phyloP scores from a whole-genome alignment of 2,888 invertebrate genomes.

The Lycophotia porphyrea region DNA sequence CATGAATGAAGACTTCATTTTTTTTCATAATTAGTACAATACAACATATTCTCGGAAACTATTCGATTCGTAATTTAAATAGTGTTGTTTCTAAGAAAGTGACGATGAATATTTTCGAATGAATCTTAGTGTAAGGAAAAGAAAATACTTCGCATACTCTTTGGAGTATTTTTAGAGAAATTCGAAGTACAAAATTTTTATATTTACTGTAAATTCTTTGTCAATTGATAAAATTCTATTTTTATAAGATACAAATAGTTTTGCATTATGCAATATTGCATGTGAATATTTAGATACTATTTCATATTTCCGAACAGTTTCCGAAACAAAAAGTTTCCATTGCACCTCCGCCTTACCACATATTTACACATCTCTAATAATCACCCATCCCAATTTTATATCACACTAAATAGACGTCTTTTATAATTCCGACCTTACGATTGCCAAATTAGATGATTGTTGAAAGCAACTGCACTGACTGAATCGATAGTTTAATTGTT shows the following conservation, averaged over 20 bases:
- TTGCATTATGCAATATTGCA: neutral
- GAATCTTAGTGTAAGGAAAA: neutral
- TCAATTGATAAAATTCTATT: neutral
- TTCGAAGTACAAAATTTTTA: neutral
- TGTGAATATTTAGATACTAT: neutral
- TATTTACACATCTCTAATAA: conserved; percentile 62
- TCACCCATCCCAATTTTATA: conserved; percentile 75
- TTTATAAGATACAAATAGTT: neutral
- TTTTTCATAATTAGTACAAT: conserved; percentile 34
- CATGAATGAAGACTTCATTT: conserved; percentile 53
- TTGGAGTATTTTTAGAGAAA: neutral
- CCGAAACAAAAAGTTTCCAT: conserved; percentile 18
- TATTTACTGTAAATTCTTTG: neutral
- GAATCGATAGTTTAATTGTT: conserved; percentile 63
- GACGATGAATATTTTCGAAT: neutral
- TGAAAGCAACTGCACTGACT: conserved; percentile 67
- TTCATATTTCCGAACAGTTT: conserved; percentile 7
- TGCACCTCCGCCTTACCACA: conserved; percentile 33
- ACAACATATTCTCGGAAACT: conserved; percentile 28
- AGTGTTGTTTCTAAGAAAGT: neutral
- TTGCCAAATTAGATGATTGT: conserved; percentile 59
- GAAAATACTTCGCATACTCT: neutral
- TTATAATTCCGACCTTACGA: conserved; percentile 51
- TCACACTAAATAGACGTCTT: conserved; percentile 70
- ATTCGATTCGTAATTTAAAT: conserved; percentile 3